Conservation (phyloP, 2,888 invertebrate species). For the Chrysolina haemoptera region DNA sequence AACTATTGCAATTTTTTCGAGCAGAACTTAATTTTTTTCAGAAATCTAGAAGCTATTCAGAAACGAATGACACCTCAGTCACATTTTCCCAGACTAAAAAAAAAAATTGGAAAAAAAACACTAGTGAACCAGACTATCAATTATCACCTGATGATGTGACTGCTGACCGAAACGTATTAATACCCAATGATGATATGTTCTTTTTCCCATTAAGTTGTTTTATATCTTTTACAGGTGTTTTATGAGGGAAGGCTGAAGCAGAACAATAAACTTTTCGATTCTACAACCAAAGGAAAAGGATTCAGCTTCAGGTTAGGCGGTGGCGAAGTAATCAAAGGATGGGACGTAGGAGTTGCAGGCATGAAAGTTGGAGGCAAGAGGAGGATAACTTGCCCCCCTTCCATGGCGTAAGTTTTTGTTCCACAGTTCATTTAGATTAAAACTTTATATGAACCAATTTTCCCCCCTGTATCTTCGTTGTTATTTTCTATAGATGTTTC, state of each 20-base stretch:
- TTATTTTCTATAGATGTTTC: no score
- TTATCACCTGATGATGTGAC: neutral
- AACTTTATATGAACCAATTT: neutral
- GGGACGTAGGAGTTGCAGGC: conserved; percentile 91
- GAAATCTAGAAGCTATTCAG: no score
- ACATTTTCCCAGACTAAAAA: no score
- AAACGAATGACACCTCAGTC: no score
- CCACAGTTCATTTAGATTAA: neutral
- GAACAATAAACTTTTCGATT: conserved; percentile 92
- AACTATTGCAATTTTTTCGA: no score
- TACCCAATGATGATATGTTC: no score
- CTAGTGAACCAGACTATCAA: no score
- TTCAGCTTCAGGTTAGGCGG: conserved; percentile 89
- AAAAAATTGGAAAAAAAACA: no score
- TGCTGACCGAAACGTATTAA: neutral
- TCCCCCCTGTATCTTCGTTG: no score
- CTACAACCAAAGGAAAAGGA: conserved; percentile 81
- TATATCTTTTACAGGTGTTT: conserved; percentile 76
- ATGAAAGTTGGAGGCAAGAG: conserved; percentile 97
- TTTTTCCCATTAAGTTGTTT: no score
- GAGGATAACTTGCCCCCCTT: conserved; percentile 86
- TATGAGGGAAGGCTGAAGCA: conserved; percentile 87
- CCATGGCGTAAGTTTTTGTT: conserved; percentile 84
- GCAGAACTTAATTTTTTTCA: no score
- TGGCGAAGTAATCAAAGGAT: conserved; percentile 91